Evolutionary conservation across 2,888 invertebrate genomes (phyloP), one percentile per base, ranked within the genome.

Genomic region (Muscina levida): DNA sequence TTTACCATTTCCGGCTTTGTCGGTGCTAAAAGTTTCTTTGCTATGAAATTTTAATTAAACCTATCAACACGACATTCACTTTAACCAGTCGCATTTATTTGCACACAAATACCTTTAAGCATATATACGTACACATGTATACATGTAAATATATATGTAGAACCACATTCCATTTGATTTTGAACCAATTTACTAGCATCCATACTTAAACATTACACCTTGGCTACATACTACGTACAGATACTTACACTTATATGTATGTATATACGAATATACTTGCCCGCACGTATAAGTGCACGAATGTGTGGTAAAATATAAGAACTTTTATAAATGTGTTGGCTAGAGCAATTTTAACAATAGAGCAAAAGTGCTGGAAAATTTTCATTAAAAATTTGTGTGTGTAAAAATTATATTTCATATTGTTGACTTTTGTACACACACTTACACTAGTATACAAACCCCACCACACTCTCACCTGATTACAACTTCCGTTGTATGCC

Each of bases 321-420:
- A n/a, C n/a, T n/a, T n/a, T n/a, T n/a, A n/a, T n/a, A n/a, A n/a
- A n/a, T n/a, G n/a, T n/a, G n/a, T n/a, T n/a, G n/a, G n/a, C n/a
- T n/a, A n/a, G n/a, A n/a, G n/a, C n/a, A n/a, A n/a, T n/a, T n/a
- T n/a, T n/a, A n/a, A n/a, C n/a, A 4, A 44, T 44, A 44, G n/a
- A 11, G 24, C 44, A 44, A 42, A 57, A 59, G 59, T 37, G 57
- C 3, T 46, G 37, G 17, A 67, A 72, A 57, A 72, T 46, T 62
- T 72, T 67, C 59, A 72, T 67, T 72, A 77, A 77, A 72, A 19
- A 48, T 48, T 15, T 17, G 51, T 68, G 51, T 67, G 22, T 19
- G 11, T 68, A 44, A 59, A 19, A 65, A 11, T 57, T 51, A 39
- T 53, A 51, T 26, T 31, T 72, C 22, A 59, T 48, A 67, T 46